A percentile compares a stretch with the other conserved stretches of the same genome.
Conservation (phyloP, 2,888 invertebrate species). For the Cheilosia urbana region DNA sequence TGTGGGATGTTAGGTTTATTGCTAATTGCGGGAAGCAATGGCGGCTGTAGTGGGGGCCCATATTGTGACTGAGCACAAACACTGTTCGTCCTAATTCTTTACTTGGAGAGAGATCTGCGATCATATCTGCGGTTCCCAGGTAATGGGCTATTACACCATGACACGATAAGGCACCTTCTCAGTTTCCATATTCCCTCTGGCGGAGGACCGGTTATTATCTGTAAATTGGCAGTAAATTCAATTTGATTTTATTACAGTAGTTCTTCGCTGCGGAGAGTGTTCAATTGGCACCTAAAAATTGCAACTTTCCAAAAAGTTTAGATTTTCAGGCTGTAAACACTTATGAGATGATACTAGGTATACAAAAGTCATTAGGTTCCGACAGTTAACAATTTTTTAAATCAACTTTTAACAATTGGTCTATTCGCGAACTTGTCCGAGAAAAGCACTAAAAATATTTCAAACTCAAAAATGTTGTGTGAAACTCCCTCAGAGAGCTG, state of each 20-base stretch:
- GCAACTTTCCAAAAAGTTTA: not conserved
- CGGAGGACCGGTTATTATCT: no score
- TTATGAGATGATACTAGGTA: no score
- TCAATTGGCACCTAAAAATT: not conserved
- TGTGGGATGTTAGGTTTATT: conserved; percentile 58
- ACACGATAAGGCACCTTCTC: conserved; percentile 16
- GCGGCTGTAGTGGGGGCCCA: not conserved
- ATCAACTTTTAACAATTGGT: no score
- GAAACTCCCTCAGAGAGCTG: no score
- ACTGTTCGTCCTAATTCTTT: conserved; percentile 44
- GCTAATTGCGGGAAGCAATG: conserved; percentile 27
- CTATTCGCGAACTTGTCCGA: no score
- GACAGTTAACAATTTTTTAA: no score
- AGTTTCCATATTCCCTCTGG: not conserved
- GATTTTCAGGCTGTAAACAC: not conserved
- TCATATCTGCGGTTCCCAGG: conserved; percentile 35
- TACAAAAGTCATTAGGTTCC: no score
- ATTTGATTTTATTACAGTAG: not conserved
- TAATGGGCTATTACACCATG: conserved; percentile 54
- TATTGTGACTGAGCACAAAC: conserved; percentile 17
- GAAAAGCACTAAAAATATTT: no score
- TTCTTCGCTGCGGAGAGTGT: not conserved
- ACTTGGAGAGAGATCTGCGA: conserved; percentile 31
- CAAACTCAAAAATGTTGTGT: no score
- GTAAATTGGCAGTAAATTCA: not conserved